These are phyloP conservation scores for Spodoptera exigua DNA, from an alignment of 2,888 invertebrate species.

Conservation along the genomic window DNA sequence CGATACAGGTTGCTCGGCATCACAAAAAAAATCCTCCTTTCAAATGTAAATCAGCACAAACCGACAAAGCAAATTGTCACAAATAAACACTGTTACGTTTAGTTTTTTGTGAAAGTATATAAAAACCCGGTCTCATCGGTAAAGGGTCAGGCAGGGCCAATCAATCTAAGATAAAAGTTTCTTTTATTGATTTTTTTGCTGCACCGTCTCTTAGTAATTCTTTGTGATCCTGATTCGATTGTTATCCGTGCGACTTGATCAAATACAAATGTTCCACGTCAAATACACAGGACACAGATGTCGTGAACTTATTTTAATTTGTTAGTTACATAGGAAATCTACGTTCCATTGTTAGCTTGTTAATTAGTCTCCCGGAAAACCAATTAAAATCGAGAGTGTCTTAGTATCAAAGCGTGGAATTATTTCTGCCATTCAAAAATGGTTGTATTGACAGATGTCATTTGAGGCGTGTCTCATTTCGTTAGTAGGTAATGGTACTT, in stretches of 20 bases:
- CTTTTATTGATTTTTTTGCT: slow-evolving; percentile 83
- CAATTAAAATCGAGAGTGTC: neutral
- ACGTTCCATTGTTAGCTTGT: slow-evolving; percentile 4
- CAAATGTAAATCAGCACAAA: slow-evolving; percentile 87
- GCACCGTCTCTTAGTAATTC: slow-evolving; percentile 66
- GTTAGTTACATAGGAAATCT: slow-evolving; percentile 23
- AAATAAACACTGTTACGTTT: slow-evolving; percentile 88
- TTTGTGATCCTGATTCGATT: slow-evolving; percentile 79
- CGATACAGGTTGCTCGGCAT: slow-evolving; percentile 83
- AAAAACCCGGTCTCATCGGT: slow-evolving; percentile 82
- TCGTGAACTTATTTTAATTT: slow-evolving; percentile 44
- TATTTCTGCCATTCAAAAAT: too few species aligned
- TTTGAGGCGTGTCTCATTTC: too few species aligned
- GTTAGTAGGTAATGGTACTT: too few species aligned
- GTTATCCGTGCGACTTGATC: slow-evolving; percentile 80
- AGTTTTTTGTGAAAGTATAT: slow-evolving; percentile 83
- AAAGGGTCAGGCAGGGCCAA: slow-evolving; percentile 87
- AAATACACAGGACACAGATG: slow-evolving; percentile 42
- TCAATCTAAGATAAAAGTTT: slow-evolving; percentile 87
- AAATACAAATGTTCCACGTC: slow-evolving; percentile 73
- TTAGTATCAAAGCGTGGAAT: too few species aligned
- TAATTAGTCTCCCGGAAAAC: slow-evolving; percentile 1
- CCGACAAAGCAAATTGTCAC: slow-evolving; percentile 90
- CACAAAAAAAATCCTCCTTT: slow-evolving; percentile 81
- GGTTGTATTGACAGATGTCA: too few species aligned